A percentile compares a stretch with the other conserved stretches of the same genome.
These are phyloP conservation scores for Heptranchias perlo DNA, from an alignment of 2,113 vertebrate genomes.

Conservation along the genomic window DNA sequence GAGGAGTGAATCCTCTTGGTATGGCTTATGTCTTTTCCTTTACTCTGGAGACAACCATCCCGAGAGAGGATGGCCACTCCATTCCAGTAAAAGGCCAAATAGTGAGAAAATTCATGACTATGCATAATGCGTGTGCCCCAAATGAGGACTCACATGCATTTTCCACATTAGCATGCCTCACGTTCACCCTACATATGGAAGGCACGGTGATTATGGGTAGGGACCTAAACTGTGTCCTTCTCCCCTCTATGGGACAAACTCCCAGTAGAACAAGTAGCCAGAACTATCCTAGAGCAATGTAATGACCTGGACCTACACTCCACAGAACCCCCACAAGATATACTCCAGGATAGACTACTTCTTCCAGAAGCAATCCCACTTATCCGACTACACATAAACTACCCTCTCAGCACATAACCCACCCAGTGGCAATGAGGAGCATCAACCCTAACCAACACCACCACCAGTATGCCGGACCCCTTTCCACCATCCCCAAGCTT, in stretches of 20 bases:
- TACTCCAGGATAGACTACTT: neutral
- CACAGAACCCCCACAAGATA: neutral
- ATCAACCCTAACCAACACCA: neutral
- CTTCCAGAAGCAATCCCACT: neutral
- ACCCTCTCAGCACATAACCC: neutral
- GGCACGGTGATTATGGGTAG: neutral
- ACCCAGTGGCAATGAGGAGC: neutral
- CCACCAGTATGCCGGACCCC: neutral
- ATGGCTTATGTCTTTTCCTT: neutral
- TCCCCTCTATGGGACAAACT: neutral
- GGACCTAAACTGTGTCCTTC: neutral
- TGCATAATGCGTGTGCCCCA: neutral
- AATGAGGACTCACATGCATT: neutral
- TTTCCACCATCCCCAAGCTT: neutral
- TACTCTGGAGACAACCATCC: neutral
- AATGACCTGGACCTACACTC: neutral
- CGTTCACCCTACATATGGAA: neutral
- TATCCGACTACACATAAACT: neutral
- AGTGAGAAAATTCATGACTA: neutral
- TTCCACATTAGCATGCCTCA: neutral
- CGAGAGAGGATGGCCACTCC: neutral
- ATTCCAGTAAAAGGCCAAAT: neutral
- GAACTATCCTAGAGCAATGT: neutral
- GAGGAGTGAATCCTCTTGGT: neutral
- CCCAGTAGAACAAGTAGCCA: neutral